A percentile compares a stretch with the other conserved stretches of the same genome.
Conservation (phyloP, 1,140 invertebrate species). For the Drosophila pachea region DNA sequence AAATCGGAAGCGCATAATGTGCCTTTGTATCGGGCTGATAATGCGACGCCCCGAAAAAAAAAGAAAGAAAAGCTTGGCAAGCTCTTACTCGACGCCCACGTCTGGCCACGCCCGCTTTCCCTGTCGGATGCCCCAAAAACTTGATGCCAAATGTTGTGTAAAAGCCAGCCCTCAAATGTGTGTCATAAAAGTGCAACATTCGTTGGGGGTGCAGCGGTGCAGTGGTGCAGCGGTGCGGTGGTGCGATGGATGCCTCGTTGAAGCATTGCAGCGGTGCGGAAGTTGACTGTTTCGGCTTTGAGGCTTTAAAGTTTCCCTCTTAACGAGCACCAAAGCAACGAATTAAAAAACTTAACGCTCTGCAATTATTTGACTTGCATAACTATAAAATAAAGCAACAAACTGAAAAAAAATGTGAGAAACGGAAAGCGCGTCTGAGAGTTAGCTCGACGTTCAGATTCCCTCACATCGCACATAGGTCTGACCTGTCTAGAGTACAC, state of each 20-base stretch:
- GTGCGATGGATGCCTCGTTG: conserved; percentile 1
- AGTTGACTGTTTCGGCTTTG: conserved; percentile 8
- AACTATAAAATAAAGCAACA: conserved; percentile 24
- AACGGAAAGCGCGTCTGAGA: not conserved
- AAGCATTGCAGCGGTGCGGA: conserved; percentile 13
- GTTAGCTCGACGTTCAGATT: not conserved
- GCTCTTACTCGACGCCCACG: conserved; percentile 21
- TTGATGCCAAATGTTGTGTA: conserved; percentile 74
- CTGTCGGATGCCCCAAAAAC: not conserved
- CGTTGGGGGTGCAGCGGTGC: conserved; percentile 19
- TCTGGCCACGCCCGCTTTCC: conserved; percentile 3
- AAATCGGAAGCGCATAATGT: conserved; percentile 74
- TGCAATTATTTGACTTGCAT: conserved; percentile 68
- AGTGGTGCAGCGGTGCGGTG: not conserved
- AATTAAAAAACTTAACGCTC: conserved; percentile 71
- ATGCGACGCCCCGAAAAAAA: conserved; percentile 43
- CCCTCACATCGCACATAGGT: not conserved
- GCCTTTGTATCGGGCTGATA: conserved; percentile 73
- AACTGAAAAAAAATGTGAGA: conserved; percentile 17
- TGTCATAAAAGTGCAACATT: conserved; percentile 68
- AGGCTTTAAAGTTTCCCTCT: conserved; percentile 36
- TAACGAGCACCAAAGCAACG: conserved; percentile 40
- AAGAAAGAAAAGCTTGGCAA: conserved; percentile 49
- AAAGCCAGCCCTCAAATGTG: conserved; percentile 57
- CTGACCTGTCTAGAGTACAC: too few relatives aligned